phyloP scores from a whole-genome alignment of 2,797 vertebrate species.

The Falco naumanni region DNA sequence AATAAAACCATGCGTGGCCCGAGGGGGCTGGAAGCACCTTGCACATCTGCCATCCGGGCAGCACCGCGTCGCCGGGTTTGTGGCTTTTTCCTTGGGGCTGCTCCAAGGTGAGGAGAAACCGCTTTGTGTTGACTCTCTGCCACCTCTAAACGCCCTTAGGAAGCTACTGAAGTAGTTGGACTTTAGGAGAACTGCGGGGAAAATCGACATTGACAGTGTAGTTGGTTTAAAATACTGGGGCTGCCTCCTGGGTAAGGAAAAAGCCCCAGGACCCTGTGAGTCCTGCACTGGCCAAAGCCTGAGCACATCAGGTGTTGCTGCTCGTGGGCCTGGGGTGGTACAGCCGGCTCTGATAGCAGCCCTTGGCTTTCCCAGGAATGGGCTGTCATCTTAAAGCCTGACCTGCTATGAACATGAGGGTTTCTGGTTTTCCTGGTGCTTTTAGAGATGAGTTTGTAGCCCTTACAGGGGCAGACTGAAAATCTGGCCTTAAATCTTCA shows the following conservation, averaged over 20 bases:
- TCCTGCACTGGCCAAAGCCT: not conserved
- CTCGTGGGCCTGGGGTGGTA: not conserved
- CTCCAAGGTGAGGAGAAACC: not conserved
- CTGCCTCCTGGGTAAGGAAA: not conserved
- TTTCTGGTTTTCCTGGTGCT: not conserved
- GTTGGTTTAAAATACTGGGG: not conserved
- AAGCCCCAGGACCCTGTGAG: not conserved
- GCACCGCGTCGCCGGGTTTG: rapidly evolving
- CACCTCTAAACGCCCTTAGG: not conserved
- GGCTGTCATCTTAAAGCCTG: not conserved
- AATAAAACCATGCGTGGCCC: not conserved
- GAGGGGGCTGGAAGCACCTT: not conserved
- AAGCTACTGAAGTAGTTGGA: not conserved
- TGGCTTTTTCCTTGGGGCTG: not conserved
- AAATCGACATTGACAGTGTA: not conserved
- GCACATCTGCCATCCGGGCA: not conserved
- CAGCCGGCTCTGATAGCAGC: not conserved
- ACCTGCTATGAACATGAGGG: rapidly evolving
- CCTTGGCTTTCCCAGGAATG: not conserved
- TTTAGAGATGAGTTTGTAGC: not conserved
- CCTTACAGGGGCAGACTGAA: not conserved
- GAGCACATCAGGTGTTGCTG: not conserved
- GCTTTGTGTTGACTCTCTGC: not conserved
- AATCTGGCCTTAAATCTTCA: not conserved
- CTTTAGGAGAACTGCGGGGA: not conserved